Base-by-base conservation (phyloP, 2,113 vertebrate species). In the Rhinolophus ferrumequinum region DNA sequence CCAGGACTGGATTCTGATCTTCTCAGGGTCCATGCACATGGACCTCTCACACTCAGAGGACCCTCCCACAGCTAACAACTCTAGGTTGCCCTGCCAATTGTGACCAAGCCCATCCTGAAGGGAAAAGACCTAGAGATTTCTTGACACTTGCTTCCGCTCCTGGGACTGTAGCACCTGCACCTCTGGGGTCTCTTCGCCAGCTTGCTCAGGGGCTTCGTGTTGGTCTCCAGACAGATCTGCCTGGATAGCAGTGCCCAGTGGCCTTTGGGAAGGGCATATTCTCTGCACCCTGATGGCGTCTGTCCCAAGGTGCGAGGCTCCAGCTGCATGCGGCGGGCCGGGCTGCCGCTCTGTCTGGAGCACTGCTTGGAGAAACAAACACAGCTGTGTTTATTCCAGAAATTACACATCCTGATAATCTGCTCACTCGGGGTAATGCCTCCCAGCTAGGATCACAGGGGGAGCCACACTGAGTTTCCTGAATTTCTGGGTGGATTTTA, bases 351-450 rank as follows among this genome's bases (percentile, higher is more conserved):
- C 94, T 88, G 96, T 93, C 97, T 98, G 95, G 85, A 88, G 81
- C 44, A 0, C 67, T 3, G 84, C 35, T 0, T 28, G 1, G 96
- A 95, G 97, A 96, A 97, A 97, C 97, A 98, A 98, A 97, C 98
- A 98, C 98, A 98, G 98, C 98, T 98, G 98, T 98, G 98, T 98
- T 98, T 97, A 97, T 98, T 97, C 83, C 98, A 98, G 97, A 98
- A 98, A 97, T 98, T 97, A 97, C 93, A 93, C 95, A 88, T 97
- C 95, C 93, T 92, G 97, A 97, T 97, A 95, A 97, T 97, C 96
- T 96, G 93, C 96, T 97, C 87, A 24, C 92, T 73, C 54, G 41
- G 97, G 97, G 96, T 95, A 93, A 90, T 97, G 97, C 97, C 96
- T 97, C 97, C 97, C 89, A 64, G 96, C 95, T 82, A 96, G 96